Base-by-base conservation (phyloP, 1,140 invertebrate species). In the Berghia stephanieae region DNA sequence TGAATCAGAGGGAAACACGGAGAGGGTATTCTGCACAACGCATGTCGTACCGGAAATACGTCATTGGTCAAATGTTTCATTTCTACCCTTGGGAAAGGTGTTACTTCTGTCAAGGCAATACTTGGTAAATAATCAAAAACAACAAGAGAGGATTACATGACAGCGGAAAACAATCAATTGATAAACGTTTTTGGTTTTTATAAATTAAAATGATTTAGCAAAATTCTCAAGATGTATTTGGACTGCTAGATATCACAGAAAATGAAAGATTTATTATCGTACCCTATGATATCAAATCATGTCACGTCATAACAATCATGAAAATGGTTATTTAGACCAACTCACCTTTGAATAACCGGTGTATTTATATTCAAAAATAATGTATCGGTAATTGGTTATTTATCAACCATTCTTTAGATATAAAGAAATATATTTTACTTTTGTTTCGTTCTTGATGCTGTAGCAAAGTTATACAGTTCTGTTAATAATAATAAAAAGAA, bases 1-100 rank as follows among this genome's bases (percentile, higher is more conserved):
- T 8, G 8, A 6, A 24, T 34, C 8, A 49, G 71, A 27, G 71
- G 71, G 1, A 16, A 10, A 34, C 71, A 74, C 52, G 5, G 36
- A 2, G 71, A 74, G 52, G 60, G 34, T 27, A 31, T 74, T 13
- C 16, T 74, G 71, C 46, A 52, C 52, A 74, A 74, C 52, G 55
- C 55, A 42, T 74, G 71, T 57, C 71, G 71, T 3, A 36, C 36
- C 13, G 71, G 71, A 2, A 49, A 74, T 36, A 8, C 57, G 57
- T 16, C 57, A 10, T 31, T 63, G 10, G 57, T 63, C 13, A 63
- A 63, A 31, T 16, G 10, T 31, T 10, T 63, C 27, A 31, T 63
- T 8, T 24, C 57, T 31, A 63, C 57, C 8, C 18, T 31, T 8
- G 57, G 57, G 8, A 63, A 27, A 8, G 57, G 10, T 8, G 52